Evolutionary conservation across 2,113 vertebrate species (phyloP), one percentile per base, ranked within the genome.

Genomic region (Jaculus jaculus): DNA sequence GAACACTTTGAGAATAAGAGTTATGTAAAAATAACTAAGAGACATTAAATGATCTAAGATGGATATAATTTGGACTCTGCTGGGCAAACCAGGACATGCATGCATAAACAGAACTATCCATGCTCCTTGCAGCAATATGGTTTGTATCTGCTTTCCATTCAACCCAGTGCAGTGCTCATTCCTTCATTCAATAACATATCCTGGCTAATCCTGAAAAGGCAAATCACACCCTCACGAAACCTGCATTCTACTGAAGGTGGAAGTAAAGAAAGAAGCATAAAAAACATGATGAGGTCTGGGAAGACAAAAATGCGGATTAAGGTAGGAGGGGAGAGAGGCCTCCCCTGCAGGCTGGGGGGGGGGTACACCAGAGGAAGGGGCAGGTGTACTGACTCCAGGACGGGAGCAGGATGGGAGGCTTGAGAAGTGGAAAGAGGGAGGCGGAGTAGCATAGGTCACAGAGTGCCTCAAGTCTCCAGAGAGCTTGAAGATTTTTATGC

Each of bases 21-120:
- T 20, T 93, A 37, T 60, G 42, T 92, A 87, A 90, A 90, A 88
- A 84, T 77, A 90, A 82, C 30, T 26, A 82, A 92, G 8, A 86
- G 13, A 26, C 37, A 47, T 69, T 58, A 83, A 82, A 18, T 10
- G 24, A 61, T 58, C 32, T 51, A 79, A 1, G 23, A 24, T 13
- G 66, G 60, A 28, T 26, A 11, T 68, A 23, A 47, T 32, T 60
- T 18, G 54, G 23, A 34, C 34, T n/a, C 5, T 54, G n/a, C 79
- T 37, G 39, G 54, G 65, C 34, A 10, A 60, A 58, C 4, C 32
- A 77, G 63, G 74, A 24, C 73, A 0, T n/a, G 60, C 30, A 42
- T 72, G 16, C 32, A n/a, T 42, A n/a, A 21, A 86, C 30, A 61
- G 65, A 47, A 80, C 65, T 16, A 7, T 78, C 17, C 17, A 9